phyloP scores from a whole-genome alignment of 1,140 invertebrate genomes.

The Aphelinus certus region DNA sequence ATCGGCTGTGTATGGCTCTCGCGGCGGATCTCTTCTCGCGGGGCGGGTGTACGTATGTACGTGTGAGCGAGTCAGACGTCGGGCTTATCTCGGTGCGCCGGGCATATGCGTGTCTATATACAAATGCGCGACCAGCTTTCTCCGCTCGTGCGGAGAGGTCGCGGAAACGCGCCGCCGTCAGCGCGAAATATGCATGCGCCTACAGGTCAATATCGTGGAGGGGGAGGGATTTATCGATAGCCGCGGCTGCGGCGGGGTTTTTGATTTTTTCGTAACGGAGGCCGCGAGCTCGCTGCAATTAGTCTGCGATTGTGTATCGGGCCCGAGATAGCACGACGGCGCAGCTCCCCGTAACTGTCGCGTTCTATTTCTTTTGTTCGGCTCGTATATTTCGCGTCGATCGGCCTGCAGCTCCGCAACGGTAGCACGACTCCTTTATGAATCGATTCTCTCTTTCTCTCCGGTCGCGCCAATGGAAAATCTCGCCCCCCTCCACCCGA shows the following conservation, averaged over 20 bases:
- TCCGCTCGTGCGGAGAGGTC: slow-evolving; percentile 5
- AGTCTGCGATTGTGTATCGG: neutral
- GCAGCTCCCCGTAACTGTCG: too few species aligned
- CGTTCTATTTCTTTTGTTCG: too few species aligned
- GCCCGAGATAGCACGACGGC: too few species aligned
- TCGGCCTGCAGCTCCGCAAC: too few species aligned
- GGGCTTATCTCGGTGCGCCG: neutral
- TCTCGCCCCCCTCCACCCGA: too few species aligned
- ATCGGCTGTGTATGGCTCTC: neutral
- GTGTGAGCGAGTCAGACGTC: neutral
- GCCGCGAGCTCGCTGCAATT: neutral
- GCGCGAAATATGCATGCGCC: slow-evolving; percentile 5
- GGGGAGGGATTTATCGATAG: slow-evolving; percentile 15
- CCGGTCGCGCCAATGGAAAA: too few species aligned
- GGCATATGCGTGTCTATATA: neutral
- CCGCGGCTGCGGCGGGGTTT: neutral
- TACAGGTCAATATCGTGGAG: slow-evolving; percentile 10
- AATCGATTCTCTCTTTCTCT: too few species aligned
- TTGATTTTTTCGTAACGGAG: neutral
- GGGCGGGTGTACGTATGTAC: neutral
- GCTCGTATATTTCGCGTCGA: too few species aligned
- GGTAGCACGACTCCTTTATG: too few species aligned
- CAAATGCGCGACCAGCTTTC: slow-evolving; percentile 6
- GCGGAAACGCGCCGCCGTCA: neutral
- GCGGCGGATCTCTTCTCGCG: neutral